Conservation (phyloP, 2,797 vertebrate genomes). For the Chaetophractus vellerosus region DNA sequence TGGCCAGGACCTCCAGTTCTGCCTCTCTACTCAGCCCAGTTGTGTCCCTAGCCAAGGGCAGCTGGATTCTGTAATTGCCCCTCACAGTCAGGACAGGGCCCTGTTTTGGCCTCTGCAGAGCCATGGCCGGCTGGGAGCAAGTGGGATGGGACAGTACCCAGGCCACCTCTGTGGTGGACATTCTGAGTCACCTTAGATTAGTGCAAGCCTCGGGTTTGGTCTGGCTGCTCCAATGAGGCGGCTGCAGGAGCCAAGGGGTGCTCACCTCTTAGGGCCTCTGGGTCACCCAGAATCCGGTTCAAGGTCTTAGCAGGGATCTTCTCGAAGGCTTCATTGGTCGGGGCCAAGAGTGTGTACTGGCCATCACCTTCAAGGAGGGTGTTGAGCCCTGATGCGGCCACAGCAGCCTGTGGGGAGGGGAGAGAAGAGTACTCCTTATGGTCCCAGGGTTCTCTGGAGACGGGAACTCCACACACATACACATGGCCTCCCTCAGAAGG, state of each 20-base stretch:
- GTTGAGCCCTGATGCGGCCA: conserved; percentile 95
- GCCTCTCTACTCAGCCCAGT: background rate
- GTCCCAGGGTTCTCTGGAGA: background rate
- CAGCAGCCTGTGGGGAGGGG: conserved; percentile 91
- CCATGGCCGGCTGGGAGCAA: background rate
- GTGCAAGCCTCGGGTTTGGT: background rate
- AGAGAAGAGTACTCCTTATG: fast-evolving
- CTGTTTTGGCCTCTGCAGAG: background rate
- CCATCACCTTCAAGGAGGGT: conserved; percentile 93
- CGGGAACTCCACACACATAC: background rate
- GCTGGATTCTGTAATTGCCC: no score
- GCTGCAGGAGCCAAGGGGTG: background rate
- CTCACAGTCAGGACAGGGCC: background rate
- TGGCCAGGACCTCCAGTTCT: background rate
- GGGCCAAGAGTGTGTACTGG: conserved; percentile 96
- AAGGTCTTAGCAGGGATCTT: conserved; percentile 96
- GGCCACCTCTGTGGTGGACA: background rate
- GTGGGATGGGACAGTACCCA: background rate
- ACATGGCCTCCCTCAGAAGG: background rate
- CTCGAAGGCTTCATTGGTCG: conserved; percentile 97
- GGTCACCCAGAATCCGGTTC: conserved; percentile 96
- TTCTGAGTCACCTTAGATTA: background rate
- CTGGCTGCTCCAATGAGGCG: background rate
- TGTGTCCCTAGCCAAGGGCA: background rate
- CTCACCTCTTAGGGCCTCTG: conserved; percentile 95